Evolutionary conservation across 2,888 invertebrate genomes (phyloP).

Genomic region (Pheosia tremula): DNA sequence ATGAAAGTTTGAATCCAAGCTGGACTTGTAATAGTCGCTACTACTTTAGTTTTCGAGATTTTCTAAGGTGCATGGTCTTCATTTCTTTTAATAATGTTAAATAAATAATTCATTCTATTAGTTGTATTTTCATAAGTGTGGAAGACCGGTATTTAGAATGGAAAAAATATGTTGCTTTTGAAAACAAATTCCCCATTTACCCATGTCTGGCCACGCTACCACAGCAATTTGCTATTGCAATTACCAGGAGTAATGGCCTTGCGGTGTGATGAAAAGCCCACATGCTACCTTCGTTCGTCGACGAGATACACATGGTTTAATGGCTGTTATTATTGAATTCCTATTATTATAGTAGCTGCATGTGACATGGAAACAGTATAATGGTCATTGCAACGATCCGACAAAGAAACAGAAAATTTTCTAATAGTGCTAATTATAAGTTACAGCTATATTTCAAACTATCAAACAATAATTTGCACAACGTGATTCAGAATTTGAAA

Average conservation of each 20-base stretch:
- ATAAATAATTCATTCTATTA: not conserved
- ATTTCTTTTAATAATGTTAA: too few relatives aligned
- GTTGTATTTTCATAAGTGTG: not conserved
- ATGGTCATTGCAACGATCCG: too few relatives aligned
- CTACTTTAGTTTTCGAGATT: too few relatives aligned
- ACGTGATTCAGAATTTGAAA: slow-evolving; percentile 7
- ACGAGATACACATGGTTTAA: slow-evolving; percentile 24
- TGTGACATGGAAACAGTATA: too few relatives aligned
- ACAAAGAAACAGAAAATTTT: too few relatives aligned
- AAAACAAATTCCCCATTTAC: not conserved
- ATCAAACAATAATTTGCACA: slow-evolving; percentile 15
- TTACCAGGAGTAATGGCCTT: slow-evolving; percentile 32
- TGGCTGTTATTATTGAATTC: slow-evolving; percentile 23
- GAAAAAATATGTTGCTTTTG: not conserved
- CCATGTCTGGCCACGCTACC: slow-evolving; percentile 22
- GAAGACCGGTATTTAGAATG: not conserved
- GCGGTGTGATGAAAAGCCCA: slow-evolving; percentile 28
- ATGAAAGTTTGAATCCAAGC: too few relatives aligned
- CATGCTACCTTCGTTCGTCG: slow-evolving; percentile 18
- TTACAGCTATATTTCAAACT: too few relatives aligned
- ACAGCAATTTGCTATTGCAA: slow-evolving; percentile 24
- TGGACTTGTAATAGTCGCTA: too few relatives aligned
- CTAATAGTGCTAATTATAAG: too few relatives aligned
- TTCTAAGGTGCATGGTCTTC: too few relatives aligned
- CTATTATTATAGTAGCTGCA: not conserved